phyloP scores from a whole-genome alignment of 23 tunicate species.

The Halocynthia aurantium region DNA sequence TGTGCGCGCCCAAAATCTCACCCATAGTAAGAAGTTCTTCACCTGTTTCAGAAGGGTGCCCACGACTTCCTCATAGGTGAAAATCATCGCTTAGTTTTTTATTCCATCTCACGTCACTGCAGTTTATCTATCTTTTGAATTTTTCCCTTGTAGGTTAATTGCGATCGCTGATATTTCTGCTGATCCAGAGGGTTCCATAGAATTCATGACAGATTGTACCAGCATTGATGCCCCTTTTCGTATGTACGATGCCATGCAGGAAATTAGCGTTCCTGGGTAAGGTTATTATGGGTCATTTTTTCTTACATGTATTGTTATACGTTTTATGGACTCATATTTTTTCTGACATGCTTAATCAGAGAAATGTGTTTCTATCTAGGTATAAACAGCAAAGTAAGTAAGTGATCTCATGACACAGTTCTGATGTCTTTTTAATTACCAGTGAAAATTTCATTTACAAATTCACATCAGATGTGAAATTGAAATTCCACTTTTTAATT shows the following conservation, averaged over 20 bases:
- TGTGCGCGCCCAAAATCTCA: constrained; percentile 53
- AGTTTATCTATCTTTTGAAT: neutral
- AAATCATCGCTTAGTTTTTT: neutral
- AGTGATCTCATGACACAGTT: neutral
- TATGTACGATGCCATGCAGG: constrained; percentile 51
- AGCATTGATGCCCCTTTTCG: constrained; percentile 94
- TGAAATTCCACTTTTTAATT: no score
- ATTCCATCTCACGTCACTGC: neutral
- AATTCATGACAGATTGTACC: constrained; percentile 90
- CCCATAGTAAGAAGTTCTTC: constrained; percentile 36
- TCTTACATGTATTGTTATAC: no score
- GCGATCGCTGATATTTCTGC: constrained; percentile 96
- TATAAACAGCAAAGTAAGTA: neutral
- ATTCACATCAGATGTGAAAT: no score
- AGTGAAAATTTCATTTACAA: no score
- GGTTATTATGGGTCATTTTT: neutral
- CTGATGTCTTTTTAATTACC: no score
- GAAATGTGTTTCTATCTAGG: neutral
- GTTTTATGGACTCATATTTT: no score
- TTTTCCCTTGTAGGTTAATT: constrained; percentile 33
- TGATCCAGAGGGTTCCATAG: constrained; percentile 92
- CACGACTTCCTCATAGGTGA: constrained; percentile 82
- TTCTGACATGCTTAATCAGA: neutral
- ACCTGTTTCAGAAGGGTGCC: constrained; percentile 60
- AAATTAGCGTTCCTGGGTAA: constrained; percentile 54